Conservation (phyloP, 2,113 vertebrate species). For the Carassius carassius region DNA sequence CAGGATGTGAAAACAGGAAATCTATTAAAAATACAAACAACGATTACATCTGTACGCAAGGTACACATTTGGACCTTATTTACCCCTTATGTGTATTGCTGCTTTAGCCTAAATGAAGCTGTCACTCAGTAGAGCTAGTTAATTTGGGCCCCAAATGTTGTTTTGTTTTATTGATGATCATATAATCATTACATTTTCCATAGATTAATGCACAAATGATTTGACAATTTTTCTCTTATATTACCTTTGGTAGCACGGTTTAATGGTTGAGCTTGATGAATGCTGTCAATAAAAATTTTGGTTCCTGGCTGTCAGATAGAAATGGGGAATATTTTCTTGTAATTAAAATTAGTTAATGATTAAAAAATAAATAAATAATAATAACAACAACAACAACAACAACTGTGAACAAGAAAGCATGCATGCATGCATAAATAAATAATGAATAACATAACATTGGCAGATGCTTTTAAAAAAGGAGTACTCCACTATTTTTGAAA, state of each 20-base stretch:
- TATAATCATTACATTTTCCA: background rate
- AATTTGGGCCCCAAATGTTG: background rate
- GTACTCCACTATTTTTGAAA: too few species aligned
- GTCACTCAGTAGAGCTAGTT: background rate
- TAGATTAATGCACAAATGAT: background rate
- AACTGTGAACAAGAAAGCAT: background rate
- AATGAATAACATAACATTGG: background rate
- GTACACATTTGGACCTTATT: background rate
- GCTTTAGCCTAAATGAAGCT: background rate
- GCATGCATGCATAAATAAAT: background rate
- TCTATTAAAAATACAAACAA: background rate
- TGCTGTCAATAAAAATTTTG: background rate
- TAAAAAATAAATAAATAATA: background rate
- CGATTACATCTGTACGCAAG: background rate
- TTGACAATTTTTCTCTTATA: background rate
- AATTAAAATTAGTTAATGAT: background rate
- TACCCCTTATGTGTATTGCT: background rate
- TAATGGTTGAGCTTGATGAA: conserved; percentile 11
- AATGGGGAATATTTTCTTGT: background rate
- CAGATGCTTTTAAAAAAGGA: background rate
- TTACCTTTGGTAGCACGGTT: background rate
- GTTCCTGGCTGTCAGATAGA: background rate
- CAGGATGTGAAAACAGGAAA: background rate
- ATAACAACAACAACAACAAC: background rate
- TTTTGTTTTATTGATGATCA: background rate